Percentiles rank a stretch among this genome's conserved stretches.
Evolutionary conservation across 2,113 vertebrate species (phyloP).

Genomic region (Corythornis vintsioides): DNA sequence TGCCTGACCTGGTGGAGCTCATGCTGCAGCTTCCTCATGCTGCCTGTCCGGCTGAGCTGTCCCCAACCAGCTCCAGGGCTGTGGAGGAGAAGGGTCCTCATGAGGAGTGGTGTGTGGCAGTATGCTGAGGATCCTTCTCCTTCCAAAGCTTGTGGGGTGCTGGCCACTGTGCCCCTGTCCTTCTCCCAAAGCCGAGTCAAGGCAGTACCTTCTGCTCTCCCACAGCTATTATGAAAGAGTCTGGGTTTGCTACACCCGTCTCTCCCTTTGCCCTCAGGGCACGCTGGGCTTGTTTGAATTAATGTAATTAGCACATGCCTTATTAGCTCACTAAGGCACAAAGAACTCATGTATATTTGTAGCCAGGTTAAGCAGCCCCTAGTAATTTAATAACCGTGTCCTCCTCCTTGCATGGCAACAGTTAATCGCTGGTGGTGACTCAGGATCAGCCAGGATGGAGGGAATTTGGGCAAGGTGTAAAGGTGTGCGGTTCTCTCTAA

Average conservation of each 20-base stretch:
- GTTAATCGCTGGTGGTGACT: constrained; percentile 40
- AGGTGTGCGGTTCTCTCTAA: background rate
- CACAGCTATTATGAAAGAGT: background rate
- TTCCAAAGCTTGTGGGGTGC: background rate
- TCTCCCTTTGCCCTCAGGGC: constrained; percentile 46
- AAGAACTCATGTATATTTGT: constrained; percentile 49
- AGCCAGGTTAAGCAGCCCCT: constrained; percentile 57
- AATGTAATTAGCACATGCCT: constrained; percentile 67
- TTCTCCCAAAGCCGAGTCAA: background rate
- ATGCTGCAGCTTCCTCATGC: rapidly evolving
- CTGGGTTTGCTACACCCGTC: background rate
- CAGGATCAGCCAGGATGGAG: background rate
- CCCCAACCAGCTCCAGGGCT: rapidly evolving
- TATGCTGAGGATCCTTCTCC: background rate
- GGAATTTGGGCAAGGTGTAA: background rate
- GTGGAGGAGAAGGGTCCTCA: background rate
- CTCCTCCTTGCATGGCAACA: constrained; percentile 37
- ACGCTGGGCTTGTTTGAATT: constrained; percentile 58
- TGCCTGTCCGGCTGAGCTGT: background rate
- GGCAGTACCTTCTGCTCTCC: background rate
- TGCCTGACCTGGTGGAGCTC: background rate
- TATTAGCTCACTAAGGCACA: constrained; percentile 68
- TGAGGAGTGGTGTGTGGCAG: rapidly evolving
- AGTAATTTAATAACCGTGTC: constrained; percentile 61
- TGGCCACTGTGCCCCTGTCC: rapidly evolving